These are phyloP conservation scores for Parthenolecanium corni DNA, from an alignment of 2,888 invertebrate species.

Conservation along the genomic window DNA sequence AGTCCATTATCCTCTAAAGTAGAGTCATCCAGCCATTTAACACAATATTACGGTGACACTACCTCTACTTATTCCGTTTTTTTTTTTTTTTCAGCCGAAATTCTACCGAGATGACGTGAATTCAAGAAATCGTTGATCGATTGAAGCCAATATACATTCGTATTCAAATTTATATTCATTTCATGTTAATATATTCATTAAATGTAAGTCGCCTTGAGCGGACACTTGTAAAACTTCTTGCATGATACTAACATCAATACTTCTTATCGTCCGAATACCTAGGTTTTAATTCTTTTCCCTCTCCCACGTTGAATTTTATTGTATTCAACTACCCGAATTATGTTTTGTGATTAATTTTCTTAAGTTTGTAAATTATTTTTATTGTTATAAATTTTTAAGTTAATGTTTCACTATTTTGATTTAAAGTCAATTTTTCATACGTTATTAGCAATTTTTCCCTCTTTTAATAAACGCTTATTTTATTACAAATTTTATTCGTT, in stretches of 20 bases:
- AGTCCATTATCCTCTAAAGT: no score
- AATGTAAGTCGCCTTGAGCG: background rate
- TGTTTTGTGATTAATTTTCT: background rate
- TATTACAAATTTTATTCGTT: background rate
- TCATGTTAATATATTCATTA: background rate
- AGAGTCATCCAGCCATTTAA: no score
- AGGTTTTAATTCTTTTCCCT: background rate
- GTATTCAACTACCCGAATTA: background rate
- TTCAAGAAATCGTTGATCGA: slow-evolving; percentile 10
- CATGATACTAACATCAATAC: background rate
- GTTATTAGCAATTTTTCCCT: no score
- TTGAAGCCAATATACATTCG: background rate
- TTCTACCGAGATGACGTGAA: slow-evolving; percentile 27
- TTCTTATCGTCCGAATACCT: background rate
- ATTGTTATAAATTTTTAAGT: no score
- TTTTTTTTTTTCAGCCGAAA: slow-evolving; percentile 25
- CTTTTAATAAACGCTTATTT: background rate
- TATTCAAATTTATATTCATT: background rate
- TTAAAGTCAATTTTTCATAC: no score
- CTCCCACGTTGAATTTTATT: background rate
- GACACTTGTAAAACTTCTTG: background rate
- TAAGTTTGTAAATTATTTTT: no score
- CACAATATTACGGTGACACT: background rate
- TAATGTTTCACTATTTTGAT: no score
- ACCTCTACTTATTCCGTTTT: no score